phyloP scores from a whole-genome alignment of 2,888 invertebrate genomes.

The Zhengitettix transpicula region DNA sequence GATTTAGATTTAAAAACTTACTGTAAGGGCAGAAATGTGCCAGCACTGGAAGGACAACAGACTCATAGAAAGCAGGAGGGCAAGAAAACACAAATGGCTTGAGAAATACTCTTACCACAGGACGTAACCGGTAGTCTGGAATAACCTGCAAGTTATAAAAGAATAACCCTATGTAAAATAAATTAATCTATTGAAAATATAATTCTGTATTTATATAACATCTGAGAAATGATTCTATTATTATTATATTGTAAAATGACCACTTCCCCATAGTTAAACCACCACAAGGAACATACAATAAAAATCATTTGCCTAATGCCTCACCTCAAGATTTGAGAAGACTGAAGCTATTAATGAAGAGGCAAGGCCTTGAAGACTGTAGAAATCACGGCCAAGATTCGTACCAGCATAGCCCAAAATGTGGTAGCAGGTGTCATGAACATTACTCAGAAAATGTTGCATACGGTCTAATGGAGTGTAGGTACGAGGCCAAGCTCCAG shows the following conservation, averaged over 20 bases:
- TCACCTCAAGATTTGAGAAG: conserved; percentile 45
- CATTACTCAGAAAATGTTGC: conserved; percentile 63
- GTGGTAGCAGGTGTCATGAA: conserved; percentile 70
- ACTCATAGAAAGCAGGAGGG: conserved; percentile 60
- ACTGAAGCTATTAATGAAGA: conserved; percentile 55
- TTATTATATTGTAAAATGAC: no score
- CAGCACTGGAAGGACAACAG: conserved; percentile 62
- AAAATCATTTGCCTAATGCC: no score
- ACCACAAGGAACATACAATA: no score
- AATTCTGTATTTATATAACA: not conserved
- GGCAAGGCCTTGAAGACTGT: conserved; percentile 57
- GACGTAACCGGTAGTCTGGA: conserved; percentile 72
- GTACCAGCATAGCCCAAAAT: conserved; percentile 62
- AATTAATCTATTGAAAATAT: not conserved
- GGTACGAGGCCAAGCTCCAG: conserved; percentile 21
- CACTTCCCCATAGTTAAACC: no score
- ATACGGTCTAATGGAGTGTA: conserved; percentile 54
- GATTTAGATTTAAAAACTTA: conserved; percentile 28
- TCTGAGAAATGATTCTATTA: no score
- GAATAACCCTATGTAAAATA: not conserved
- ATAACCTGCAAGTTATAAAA: conserved; percentile 34
- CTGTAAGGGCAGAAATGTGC: conserved; percentile 62
- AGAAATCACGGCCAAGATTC: conserved; percentile 73
- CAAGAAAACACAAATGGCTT: conserved; percentile 76
- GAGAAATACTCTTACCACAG: conserved; percentile 66